Conservation (phyloP, 2,113 vertebrate species). For the Festucalex cinctus region DNA sequence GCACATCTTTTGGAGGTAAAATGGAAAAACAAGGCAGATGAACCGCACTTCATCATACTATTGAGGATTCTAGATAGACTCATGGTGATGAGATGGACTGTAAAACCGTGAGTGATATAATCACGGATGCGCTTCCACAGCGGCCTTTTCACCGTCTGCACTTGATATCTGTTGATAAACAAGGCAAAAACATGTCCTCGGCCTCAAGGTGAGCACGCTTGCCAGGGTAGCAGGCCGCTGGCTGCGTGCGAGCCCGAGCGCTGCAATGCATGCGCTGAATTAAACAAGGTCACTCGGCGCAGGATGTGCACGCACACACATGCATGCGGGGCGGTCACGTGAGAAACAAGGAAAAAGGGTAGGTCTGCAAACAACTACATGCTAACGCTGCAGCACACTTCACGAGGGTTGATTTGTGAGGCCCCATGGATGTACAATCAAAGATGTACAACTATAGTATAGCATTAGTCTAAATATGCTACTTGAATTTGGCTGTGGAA, state of each 20-base stretch:
- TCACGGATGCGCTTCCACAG: not conserved
- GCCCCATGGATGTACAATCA: too few relatives aligned
- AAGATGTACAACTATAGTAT: too few relatives aligned
- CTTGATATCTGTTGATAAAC: slow-evolving; percentile 53
- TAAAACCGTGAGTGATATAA: not conserved
- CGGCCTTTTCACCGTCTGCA: slow-evolving; percentile 26
- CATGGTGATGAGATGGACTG: too few relatives aligned
- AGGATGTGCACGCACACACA: slow-evolving; percentile 25
- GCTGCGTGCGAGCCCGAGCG: slow-evolving; percentile 17
- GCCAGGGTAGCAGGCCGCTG: slow-evolving; percentile 10
- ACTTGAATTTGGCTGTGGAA: too few relatives aligned
- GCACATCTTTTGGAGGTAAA: not conserved
- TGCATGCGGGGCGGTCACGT: not conserved
- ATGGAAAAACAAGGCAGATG: not conserved
- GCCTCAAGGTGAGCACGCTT: slow-evolving; percentile 39
- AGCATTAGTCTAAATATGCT: too few relatives aligned
- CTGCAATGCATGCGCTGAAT: slow-evolving; percentile 52
- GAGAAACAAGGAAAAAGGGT: slow-evolving; percentile 3
- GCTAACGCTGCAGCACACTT: too few relatives aligned
- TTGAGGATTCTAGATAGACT: not conserved
- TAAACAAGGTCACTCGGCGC: slow-evolving; percentile 64
- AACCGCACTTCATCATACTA: too few relatives aligned
- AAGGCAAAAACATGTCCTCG: slow-evolving; percentile 62
- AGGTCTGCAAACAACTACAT: not conserved
- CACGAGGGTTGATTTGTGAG: too few relatives aligned